Conservation (phyloP, 2,797 vertebrate genomes). For the Channa striata region DNA sequence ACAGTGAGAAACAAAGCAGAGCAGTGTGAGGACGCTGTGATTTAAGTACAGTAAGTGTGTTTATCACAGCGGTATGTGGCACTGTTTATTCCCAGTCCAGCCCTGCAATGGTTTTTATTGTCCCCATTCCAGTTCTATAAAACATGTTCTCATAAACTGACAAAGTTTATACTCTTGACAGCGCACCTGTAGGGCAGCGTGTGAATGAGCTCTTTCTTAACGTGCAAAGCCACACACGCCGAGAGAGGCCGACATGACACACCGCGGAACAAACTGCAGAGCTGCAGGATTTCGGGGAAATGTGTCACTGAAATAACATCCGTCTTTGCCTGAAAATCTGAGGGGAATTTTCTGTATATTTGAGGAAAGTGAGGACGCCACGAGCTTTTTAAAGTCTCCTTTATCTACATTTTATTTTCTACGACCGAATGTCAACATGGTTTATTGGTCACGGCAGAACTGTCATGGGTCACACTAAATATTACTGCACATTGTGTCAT, state of each 20-base stretch:
- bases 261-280: constrained; percentile 23
- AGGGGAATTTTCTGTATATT: background rate
- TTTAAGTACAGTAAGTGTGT: constrained; percentile 52
- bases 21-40: constrained; percentile 17
- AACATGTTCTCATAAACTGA: constrained; percentile 63
- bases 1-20: constrained; percentile 39
- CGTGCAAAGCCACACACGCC: constrained; percentile 57
- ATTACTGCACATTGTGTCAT: constrained; percentile 1
- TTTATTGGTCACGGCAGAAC: constrained; percentile 5
- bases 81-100: constrained; percentile 58
- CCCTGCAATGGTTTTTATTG: constrained; percentile 55
- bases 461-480: background rate
- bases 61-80: constrained; percentile 46
- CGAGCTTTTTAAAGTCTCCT: too few species aligned
- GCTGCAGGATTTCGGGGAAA: constrained; percentile 6
- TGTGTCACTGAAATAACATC: constrained; percentile 45
- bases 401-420: background rate
- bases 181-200: constrained; percentile 54
- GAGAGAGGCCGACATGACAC: constrained; percentile 26
- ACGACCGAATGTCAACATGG: background rate
- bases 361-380: background rate
- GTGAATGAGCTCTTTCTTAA: constrained; percentile 61
- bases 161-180: constrained; percentile 32
- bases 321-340: background rate
- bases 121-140: constrained; percentile 59